Conservation (phyloP, 2,797 vertebrate genomes). For the Mormyrops boulengeri region DNA sequence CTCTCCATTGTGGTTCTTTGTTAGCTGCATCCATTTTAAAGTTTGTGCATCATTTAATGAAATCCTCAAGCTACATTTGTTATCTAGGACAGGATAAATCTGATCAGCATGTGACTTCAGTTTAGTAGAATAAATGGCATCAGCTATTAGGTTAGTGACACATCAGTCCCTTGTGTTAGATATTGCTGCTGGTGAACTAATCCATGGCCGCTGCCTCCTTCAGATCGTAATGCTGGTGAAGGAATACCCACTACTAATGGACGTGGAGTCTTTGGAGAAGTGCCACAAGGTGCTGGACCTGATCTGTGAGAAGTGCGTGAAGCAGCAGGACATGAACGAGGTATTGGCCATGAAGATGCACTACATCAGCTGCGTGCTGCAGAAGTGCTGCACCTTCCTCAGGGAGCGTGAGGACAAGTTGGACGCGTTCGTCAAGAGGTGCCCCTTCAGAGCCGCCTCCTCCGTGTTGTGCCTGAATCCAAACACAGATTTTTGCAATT, state of each 20-base stretch:
- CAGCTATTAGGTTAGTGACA: background rate
- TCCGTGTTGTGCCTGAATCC: background rate
- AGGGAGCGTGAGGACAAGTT: conserved; percentile 81
- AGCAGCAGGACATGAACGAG: conserved; percentile 97
- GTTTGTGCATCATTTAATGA: background rate
- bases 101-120: background rate
- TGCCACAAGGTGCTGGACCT: conserved; percentile 86
- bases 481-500: background rate
- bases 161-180: background rate
- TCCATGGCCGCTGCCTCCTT: conserved; percentile 21
- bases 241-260: conserved; percentile 83
- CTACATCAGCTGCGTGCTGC: conserved; percentile 87
- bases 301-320: conserved; percentile 94
- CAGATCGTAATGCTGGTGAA: conserved; percentile 86
- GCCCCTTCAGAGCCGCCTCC: background rate
- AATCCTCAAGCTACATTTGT: background rate
- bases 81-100: background rate
- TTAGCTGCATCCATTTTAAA: background rate
- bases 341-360: conserved; percentile 98
- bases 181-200: background rate
- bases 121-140: background rate
- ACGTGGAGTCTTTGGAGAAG: conserved; percentile 76
- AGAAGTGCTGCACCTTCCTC: conserved; percentile 79
- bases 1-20: background rate
- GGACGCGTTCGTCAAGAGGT: conserved; percentile 86